Percentiles rank a stretch among this genome's conserved stretches.
Conservation (phyloP, 2,797 vertebrate genomes). For the Chloroceryle inda region DNA sequence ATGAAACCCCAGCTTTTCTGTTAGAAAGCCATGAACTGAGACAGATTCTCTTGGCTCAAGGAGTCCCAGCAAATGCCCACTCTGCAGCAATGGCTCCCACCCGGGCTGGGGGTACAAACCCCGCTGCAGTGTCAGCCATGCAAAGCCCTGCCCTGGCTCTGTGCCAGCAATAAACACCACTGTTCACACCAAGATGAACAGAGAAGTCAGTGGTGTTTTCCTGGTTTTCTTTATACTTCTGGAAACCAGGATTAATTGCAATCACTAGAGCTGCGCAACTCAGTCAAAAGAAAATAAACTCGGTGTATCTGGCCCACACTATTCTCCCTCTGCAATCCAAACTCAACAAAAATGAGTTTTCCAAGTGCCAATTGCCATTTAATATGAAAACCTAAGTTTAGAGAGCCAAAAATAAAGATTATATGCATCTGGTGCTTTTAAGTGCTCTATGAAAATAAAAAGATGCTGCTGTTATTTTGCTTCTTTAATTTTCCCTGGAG, state of each 20-base stretch:
- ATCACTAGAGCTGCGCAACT: not conserved
- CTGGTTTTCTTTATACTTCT: not conserved
- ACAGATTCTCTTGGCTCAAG: not conserved
- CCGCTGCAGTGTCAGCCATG: not conserved
- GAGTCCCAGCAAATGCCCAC: not conserved
- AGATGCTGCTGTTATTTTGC: not conserved
- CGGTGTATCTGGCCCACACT: not conserved
- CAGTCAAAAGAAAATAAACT: not conserved
- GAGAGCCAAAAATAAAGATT: not conserved
- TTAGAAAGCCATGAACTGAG: not conserved
- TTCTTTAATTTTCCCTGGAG: not conserved
- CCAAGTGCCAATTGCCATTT: not conserved
- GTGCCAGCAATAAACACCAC: rapidly evolving
- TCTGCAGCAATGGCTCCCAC: not conserved
- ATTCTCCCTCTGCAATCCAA: not conserved
- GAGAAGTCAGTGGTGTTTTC: not conserved
- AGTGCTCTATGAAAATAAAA: constrained; percentile 1
- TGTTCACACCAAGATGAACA: not conserved
- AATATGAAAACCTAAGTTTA: not conserved
- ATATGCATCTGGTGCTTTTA: not conserved
- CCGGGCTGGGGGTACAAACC: not conserved
- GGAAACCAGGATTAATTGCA: not conserved
- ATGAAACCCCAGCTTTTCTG: not conserved
- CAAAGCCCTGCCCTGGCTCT: not conserved
- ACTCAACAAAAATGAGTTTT: not conserved